phyloP scores from a whole-genome alignment of 2,797 vertebrate species.

The Oreonectes daqikongensis region DNA sequence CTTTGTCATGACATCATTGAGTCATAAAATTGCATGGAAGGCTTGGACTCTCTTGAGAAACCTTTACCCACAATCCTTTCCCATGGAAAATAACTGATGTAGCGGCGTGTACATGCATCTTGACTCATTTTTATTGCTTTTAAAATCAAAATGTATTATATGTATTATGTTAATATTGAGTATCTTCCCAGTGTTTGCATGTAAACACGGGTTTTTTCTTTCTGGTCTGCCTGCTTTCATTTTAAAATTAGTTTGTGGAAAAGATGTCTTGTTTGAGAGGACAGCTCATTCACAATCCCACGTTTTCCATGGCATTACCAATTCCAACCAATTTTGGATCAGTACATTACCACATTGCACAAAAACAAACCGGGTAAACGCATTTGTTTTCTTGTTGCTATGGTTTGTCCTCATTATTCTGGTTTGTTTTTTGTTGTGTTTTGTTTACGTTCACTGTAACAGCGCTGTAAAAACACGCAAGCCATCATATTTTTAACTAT shows the following conservation, averaged over 20 bases:
- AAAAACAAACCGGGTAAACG: slow-evolving; percentile 22
- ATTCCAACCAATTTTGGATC: slow-evolving; percentile 27
- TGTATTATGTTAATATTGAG: background rate
- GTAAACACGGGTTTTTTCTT: background rate
- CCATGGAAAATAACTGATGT: background rate
- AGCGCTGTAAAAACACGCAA: slow-evolving; percentile 18
- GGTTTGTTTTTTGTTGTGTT: slow-evolving; percentile 40
- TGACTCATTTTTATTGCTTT: too few relatives aligned
- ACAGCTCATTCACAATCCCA: slow-evolving; percentile 20
- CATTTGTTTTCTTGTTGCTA: slow-evolving; percentile 39
- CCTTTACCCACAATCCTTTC: background rate
- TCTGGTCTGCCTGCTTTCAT: slow-evolving; percentile 14
- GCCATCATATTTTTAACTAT: slow-evolving; percentile 40
- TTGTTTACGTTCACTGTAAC: slow-evolving; percentile 31
- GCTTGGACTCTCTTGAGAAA: background rate
- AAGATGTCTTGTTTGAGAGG: slow-evolving; percentile 28
- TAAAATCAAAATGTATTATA: background rate
- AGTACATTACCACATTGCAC: slow-evolving; percentile 23
- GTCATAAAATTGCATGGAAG: too few relatives aligned
- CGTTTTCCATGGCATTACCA: slow-evolving; percentile 30
- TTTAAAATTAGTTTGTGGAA: background rate
- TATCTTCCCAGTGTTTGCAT: background rate
- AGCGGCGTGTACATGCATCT: background rate
- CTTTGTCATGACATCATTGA: too few relatives aligned
- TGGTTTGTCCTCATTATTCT: slow-evolving; percentile 41